A percentile compares a stretch with the other conserved stretches of the same genome.
phyloP scores from a whole-genome alignment of 37 sponge, comb jelly and placozoan genomes.

The Haliclona indistincta region DNA sequence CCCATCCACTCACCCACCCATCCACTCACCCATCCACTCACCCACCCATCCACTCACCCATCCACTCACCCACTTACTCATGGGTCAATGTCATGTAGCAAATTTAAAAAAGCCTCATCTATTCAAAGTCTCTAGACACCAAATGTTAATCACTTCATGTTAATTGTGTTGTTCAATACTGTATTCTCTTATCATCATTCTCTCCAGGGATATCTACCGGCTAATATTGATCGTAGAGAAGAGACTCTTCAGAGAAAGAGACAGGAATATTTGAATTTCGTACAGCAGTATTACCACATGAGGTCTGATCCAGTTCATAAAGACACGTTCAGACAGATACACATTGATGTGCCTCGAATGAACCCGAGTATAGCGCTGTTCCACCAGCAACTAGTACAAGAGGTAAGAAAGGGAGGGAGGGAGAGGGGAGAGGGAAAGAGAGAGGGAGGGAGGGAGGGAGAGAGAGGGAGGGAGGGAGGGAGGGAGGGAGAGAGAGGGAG shows the following conservation, averaged over 20 bases:
- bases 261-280: slow-evolving; percentile 82
- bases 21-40: too few species aligned
- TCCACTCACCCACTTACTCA: too few species aligned
- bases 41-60: too few species aligned
- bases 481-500: too few species aligned
- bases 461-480: too few species aligned
- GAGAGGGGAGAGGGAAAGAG: not conserved
- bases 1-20: too few species aligned
- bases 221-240: slow-evolving; percentile 87
- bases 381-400: slow-evolving; percentile 83
- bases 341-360: slow-evolving; percentile 95
- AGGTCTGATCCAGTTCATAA: slow-evolving; percentile 63
- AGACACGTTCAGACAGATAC: slow-evolving; percentile 88
- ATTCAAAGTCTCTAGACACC: not conserved
- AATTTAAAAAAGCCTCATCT: too few species aligned
- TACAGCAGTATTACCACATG: slow-evolving; percentile 89
- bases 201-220: slow-evolving; percentile 88
- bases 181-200: not conserved
- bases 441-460: too few species aligned
- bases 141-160: not conserved
- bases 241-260: slow-evolving; percentile 90
- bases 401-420: too few species aligned
- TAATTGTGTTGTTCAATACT: not conserved
- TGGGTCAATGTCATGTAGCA: too few species aligned
- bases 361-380: slow-evolving; percentile 82